phyloP scores from a whole-genome alignment of 1,140 invertebrate species.

The Drosophila sp. region DNA sequence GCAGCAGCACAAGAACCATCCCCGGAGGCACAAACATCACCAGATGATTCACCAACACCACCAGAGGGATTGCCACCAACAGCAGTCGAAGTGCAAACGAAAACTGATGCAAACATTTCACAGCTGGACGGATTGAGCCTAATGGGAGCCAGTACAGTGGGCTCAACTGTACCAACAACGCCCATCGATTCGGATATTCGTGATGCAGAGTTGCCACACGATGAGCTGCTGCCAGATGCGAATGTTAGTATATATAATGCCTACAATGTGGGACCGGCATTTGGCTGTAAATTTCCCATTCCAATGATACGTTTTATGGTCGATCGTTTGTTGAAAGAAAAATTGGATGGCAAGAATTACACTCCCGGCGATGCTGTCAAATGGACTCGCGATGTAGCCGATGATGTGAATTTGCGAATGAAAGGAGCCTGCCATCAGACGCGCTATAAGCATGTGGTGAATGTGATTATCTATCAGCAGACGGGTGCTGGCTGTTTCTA shows the following conservation, averaged over 20 bases:
- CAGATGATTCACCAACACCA: not conserved
- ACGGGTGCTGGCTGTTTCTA: constrained; percentile 58
- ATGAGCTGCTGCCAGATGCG: constrained; percentile 29
- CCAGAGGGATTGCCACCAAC: not conserved
- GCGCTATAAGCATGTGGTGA: constrained; percentile 61
- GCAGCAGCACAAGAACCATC: not conserved
- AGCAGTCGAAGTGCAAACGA: not conserved
- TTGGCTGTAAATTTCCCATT: constrained; percentile 59
- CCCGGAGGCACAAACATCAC: not conserved
- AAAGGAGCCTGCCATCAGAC: constrained; percentile 25
- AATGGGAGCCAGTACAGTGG: not conserved
- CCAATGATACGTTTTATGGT: constrained; percentile 40
- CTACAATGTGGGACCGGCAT: constrained; percentile 60
- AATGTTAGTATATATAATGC: constrained; percentile 59
- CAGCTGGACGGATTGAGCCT: not conserved
- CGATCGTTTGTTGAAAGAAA: constrained; percentile 16
- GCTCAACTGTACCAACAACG: not conserved
- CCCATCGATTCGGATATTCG: not conserved
- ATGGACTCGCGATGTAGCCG: constrained; percentile 58
- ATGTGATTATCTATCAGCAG: constrained; percentile 59
- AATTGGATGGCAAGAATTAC: constrained; percentile 42
- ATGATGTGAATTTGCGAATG: constrained; percentile 42
- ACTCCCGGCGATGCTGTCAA: constrained; percentile 41
- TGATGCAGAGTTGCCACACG: not conserved
- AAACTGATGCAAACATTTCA: not conserved